phyloP scores from a whole-genome alignment of 2,888 invertebrate species.

The Luperina testacea region DNA sequence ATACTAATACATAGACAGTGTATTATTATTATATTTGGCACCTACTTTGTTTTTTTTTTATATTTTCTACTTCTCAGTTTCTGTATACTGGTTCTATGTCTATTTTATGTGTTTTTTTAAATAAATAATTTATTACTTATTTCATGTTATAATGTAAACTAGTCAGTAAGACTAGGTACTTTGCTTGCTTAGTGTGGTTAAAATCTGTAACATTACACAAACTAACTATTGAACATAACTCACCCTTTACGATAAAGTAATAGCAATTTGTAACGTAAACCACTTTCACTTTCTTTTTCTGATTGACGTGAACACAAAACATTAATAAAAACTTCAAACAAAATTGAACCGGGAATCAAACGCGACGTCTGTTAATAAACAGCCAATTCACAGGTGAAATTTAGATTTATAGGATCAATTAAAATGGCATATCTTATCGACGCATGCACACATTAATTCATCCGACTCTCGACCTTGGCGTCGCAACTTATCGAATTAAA shows the following conservation, averaged over 20 bases:
- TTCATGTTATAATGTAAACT: background rate
- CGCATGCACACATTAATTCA: slow-evolving; percentile 62
- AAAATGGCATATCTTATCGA: slow-evolving; percentile 64
- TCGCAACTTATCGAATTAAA: slow-evolving; percentile 65
- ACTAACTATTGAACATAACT: background rate
- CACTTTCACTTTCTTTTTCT: slow-evolving; percentile 5
- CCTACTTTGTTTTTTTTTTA: background rate
- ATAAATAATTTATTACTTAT: background rate
- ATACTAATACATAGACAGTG: background rate
- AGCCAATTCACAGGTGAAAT: slow-evolving; percentile 63
- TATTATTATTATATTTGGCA: background rate
- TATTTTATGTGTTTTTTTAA: background rate
- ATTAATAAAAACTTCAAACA: slow-evolving; percentile 42
- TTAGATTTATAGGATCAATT: slow-evolving; percentile 66
- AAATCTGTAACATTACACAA: background rate
- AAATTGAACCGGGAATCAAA: slow-evolving; percentile 39
- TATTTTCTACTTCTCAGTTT: background rate
- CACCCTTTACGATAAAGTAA: slow-evolving; percentile 12
- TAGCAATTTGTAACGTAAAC: slow-evolving; percentile 13
- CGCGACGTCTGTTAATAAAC: slow-evolving; percentile 50
- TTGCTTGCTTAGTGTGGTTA: background rate
- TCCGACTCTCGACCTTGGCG: slow-evolving; percentile 40
- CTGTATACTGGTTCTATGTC: background rate
- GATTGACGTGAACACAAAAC: slow-evolving; percentile 31
- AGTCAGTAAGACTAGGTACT: background rate